These are phyloP conservation scores for Protula sp. DNA, from an alignment of 2,888 invertebrate species.

Conservation along the genomic window DNA sequence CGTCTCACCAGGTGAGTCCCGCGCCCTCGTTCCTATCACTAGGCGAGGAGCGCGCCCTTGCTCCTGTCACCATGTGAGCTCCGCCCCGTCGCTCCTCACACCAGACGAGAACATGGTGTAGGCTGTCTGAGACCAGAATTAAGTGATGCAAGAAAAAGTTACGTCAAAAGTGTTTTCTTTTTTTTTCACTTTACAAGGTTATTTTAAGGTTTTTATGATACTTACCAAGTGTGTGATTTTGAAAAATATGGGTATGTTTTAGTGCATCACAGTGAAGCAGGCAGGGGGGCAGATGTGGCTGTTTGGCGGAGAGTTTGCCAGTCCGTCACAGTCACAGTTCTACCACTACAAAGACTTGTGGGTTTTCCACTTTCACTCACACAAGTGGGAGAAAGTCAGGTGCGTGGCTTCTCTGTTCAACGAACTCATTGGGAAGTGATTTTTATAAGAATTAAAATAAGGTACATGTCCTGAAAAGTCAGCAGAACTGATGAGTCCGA, in stretches of 20 bases:
- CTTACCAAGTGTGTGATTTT: too few species aligned
- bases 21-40: neutral
- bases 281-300: conserved; percentile 72
- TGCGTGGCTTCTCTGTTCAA: too few species aligned
- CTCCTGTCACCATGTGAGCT: conserved; percentile 46
- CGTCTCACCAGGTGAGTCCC: conserved; percentile 70
- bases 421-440: too few species aligned
- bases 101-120: conserved; percentile 62
- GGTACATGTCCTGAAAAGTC: too few species aligned
- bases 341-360: conserved; percentile 89
- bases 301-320: conserved; percentile 90
- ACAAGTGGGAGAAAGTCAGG: conserved; percentile 76
- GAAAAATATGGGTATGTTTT: conserved; percentile 13
- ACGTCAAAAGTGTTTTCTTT: too few species aligned
- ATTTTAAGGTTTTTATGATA: too few species aligned
- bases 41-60: neutral
- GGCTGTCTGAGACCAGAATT: too few species aligned
- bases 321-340: conserved; percentile 83
- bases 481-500: too few species aligned
- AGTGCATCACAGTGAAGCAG: conserved; percentile 68
- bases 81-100: conserved; percentile 87
- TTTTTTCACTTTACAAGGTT: too few species aligned
- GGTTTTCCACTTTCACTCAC: conserved; percentile 66
- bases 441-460: too few species aligned
- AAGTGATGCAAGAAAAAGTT: too few species aligned